Evolutionary conservation across 2,888 invertebrate genomes (phyloP).

Genomic region (Xestoiulus laeticollis): DNA sequence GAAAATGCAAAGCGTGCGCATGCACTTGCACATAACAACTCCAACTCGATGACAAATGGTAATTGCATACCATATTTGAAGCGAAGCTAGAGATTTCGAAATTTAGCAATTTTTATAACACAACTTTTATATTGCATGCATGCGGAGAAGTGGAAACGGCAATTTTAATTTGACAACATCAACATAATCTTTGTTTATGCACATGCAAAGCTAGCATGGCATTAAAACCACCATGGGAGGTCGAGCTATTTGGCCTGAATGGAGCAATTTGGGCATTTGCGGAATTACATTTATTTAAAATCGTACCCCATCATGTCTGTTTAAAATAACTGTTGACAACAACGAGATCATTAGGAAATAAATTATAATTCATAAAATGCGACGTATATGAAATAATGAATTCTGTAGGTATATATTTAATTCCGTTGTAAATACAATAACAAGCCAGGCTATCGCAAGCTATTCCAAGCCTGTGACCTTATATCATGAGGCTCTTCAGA

Average conservation of each 20-base stretch:
- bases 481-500: too few species aligned
- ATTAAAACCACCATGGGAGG: conserved; percentile 1
- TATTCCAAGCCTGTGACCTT: too few species aligned
- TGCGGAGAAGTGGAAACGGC: conserved; percentile 26
- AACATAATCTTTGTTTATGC: neutral
- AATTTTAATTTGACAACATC: conserved; percentile 18
- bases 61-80: conserved; percentile 17
- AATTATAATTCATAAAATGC: neutral
- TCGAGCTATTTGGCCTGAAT: neutral
- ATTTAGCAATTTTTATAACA: neutral
- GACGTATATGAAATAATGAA: neutral
- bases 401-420: too few species aligned
- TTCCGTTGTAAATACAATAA: too few species aligned
- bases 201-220: neutral
- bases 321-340: conserved; percentile 26
- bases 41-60: conserved; percentile 16
- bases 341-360: neutral
- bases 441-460: too few species aligned
- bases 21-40: neutral
- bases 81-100: neutral
- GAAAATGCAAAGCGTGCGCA: neutral
- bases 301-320: neutral
- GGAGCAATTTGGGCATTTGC: neutral
- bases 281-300: conserved; percentile 12
- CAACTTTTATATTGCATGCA: neutral